Conservation (phyloP, 1,140 invertebrate genomes). For the Drosophila kepulauana region DNA sequence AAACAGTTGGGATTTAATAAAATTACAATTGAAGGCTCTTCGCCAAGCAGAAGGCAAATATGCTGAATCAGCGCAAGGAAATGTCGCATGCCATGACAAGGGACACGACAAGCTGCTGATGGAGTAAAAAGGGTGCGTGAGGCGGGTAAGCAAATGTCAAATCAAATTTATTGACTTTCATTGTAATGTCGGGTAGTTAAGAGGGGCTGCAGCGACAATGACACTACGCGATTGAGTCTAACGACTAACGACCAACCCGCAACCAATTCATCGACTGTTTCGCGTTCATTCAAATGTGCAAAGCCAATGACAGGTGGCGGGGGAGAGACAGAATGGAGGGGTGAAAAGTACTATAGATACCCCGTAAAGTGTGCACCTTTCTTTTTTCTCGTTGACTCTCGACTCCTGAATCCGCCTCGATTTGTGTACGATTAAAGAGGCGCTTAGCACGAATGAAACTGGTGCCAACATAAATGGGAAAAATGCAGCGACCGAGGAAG, state of each 20-base stretch:
- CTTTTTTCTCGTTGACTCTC: constrained; percentile 38
- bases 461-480: no score
- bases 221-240: constrained; percentile 32
- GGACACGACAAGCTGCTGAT: no score
- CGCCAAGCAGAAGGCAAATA: constrained; percentile 61
- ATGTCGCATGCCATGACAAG: background rate
- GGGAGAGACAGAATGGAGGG: background rate
- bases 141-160: constrained; percentile 70
- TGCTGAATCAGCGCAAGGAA: constrained; percentile 71
- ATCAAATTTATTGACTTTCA: constrained; percentile 84
- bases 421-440: constrained; percentile 71
- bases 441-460: constrained; percentile 57
- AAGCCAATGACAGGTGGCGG: constrained; percentile 64
- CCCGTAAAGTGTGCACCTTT: constrained; percentile 56
- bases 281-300: constrained; percentile 79
- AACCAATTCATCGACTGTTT: constrained; percentile 43
- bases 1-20: constrained; percentile 52
- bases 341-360: background rate
- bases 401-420: background rate
- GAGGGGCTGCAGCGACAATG: constrained; percentile 34
- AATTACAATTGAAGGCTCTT: constrained; percentile 69
- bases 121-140: background rate
- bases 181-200: constrained; percentile 58
- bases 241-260: constrained; percentile 35
- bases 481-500: background rate